phyloP scores from a whole-genome alignment of 2,888 invertebrate species.

The Aleiodes testaceus region DNA sequence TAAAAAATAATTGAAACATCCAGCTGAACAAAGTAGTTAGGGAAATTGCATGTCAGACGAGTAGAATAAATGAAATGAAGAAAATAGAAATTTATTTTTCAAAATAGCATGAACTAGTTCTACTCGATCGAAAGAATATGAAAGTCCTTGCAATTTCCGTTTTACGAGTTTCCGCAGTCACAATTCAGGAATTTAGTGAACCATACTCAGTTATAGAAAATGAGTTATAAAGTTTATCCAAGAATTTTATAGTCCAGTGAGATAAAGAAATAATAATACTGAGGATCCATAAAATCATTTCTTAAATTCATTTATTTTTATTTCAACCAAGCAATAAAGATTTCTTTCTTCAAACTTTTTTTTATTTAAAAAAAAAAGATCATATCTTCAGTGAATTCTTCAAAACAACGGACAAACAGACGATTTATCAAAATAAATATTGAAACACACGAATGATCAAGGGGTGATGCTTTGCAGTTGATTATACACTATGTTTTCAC shows the following conservation, averaged over 20 bases:
- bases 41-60: constrained; percentile 1
- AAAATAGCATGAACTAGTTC: background rate
- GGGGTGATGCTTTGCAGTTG: background rate
- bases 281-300: too few relatives aligned
- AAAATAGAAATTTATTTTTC: background rate
- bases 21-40: background rate
- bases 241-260: too few relatives aligned
- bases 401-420: too few relatives aligned
- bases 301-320: too few relatives aligned
- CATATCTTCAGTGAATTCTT: too few relatives aligned
- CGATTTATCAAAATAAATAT: too few relatives aligned
- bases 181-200: background rate
- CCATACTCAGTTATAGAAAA: background rate
- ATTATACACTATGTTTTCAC: background rate
- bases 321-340: too few relatives aligned
- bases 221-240: too few relatives aligned
- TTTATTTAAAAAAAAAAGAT: too few relatives aligned
- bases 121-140: background rate
- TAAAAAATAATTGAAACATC: background rate
- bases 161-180: background rate
- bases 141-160: background rate
- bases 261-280: too few relatives aligned
- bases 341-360: too few relatives aligned
- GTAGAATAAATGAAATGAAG: background rate
- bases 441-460: background rate